Evolutionary conservation across 2,888 invertebrate genomes (phyloP).

Genomic region (Ashinkailepas kermadecensis): DNA sequence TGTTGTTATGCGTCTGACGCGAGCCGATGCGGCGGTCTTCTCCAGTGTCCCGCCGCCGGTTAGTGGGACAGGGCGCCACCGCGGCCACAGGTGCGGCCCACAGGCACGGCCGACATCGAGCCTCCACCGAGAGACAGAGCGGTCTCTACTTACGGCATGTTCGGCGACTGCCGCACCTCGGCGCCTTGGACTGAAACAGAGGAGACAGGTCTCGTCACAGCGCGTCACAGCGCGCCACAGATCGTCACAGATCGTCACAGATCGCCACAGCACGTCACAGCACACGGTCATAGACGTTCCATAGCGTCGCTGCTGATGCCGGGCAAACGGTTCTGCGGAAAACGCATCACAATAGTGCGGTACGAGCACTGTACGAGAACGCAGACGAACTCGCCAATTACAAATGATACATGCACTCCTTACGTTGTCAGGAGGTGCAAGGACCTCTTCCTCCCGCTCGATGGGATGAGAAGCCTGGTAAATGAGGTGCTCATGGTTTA

Average conservation of each 20-base stretch:
- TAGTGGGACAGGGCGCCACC: not conserved
- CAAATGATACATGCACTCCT: too few relatives aligned
- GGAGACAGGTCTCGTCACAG: not conserved
- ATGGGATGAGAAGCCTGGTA: too few relatives aligned
- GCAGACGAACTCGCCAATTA: too few relatives aligned
- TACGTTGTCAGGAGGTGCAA: too few relatives aligned
- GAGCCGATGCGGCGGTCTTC: not conserved
- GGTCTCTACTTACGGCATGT: conserved; percentile 18
- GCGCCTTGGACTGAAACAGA: conserved; percentile 19
- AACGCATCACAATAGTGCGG: too few relatives aligned
- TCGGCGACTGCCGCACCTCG: not conserved
- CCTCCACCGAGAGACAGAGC: not conserved
- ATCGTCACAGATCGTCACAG: too few relatives aligned
- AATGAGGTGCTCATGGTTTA: too few relatives aligned
- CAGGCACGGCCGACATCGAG: not conserved
- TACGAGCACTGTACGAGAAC: too few relatives aligned
- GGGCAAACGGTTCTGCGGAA: too few relatives aligned
- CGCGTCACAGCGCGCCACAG: not conserved
- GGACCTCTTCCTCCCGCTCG: too few relatives aligned
- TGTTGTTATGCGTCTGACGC: not conserved
- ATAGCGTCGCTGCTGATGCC: too few relatives aligned
- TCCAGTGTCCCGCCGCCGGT: not conserved
- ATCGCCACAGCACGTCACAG: not conserved
- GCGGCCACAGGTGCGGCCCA: not conserved
- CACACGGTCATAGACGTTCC: too few relatives aligned